Conservation (phyloP, 2,113 vertebrate species). For the Syngnathus scovelli region DNA sequence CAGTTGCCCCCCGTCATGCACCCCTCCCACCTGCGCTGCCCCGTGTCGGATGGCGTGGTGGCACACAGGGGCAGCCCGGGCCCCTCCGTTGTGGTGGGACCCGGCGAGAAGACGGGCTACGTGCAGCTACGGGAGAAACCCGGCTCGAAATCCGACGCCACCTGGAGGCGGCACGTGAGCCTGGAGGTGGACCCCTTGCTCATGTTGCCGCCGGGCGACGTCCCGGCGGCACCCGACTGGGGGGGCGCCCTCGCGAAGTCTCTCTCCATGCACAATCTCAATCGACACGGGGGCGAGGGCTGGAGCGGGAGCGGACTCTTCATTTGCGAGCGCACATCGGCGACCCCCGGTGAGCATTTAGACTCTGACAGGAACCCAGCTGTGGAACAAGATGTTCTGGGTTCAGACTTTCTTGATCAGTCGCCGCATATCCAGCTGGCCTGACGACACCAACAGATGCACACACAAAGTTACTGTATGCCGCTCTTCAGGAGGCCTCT, state of each 20-base stretch:
- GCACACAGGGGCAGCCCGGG: slow-evolving; percentile 72
- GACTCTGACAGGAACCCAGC: slow-evolving; percentile 65
- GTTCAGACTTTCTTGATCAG: slow-evolving; percentile 78
- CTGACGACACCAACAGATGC: slow-evolving; percentile 56
- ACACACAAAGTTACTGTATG: slow-evolving; percentile 17
- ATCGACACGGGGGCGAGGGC: slow-evolving; percentile 73
- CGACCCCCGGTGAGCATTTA: slow-evolving; percentile 64
- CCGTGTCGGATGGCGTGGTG: slow-evolving; percentile 59
- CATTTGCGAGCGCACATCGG: slow-evolving; percentile 82
- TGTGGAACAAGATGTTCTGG: slow-evolving; percentile 75
- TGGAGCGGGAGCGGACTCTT: slow-evolving; percentile 87
- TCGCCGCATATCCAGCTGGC: slow-evolving; percentile 81
- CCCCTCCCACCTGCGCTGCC: slow-evolving; percentile 72
- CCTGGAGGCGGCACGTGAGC: slow-evolving; percentile 86
- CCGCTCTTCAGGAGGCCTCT: slow-evolving; percentile 23
- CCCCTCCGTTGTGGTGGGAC: slow-evolving; percentile 57
- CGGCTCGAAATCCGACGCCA: slow-evolving; percentile 73
- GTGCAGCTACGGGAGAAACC: slow-evolving; percentile 72
- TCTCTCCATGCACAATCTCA: slow-evolving; percentile 87
- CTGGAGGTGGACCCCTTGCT: slow-evolving; percentile 81
- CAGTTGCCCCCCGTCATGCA: slow-evolving; percentile 82
- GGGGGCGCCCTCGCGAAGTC: slow-evolving; percentile 80
- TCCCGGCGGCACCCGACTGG: slow-evolving; percentile 53
- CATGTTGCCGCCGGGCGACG: slow-evolving; percentile 74
- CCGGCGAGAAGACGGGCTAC: slow-evolving; percentile 21